These are phyloP conservation scores for Ophioderma brevispina DNA, from an alignment of 35 echinoderm and acorn worm species.

Conservation along the genomic window DNA sequence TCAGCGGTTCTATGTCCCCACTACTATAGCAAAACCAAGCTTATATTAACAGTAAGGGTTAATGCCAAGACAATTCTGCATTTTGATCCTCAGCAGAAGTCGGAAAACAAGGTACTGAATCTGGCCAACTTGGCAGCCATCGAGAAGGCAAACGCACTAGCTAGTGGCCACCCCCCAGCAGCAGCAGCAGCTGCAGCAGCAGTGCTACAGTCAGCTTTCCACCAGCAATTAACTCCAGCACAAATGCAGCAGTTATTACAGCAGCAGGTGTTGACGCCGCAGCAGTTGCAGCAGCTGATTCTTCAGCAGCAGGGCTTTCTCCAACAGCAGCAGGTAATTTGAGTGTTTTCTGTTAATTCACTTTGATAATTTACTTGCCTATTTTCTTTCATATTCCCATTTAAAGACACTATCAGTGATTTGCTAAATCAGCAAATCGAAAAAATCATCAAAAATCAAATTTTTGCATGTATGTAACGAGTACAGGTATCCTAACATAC, in stretches of 20 bases:
- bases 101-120: constrained; percentile 9
- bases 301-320: constrained; percentile 59
- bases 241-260: constrained; percentile 70
- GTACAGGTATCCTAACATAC: too few relatives aligned
- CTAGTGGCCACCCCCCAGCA: background rate
- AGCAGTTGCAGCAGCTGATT: constrained; percentile 60
- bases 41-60: too few relatives aligned
- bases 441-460: background rate
- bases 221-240: constrained; percentile 44
- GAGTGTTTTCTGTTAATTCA: background rate
- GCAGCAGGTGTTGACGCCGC: constrained; percentile 63
- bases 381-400: background rate
- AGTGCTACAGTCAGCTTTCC: constrained; percentile 27
- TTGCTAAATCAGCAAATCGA: too few relatives aligned
- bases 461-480: background rate
- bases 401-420: too few relatives aligned
- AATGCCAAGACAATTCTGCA: too few relatives aligned
- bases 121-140: background rate
- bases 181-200: constrained; percentile 14
- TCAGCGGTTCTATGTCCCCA: too few relatives aligned
- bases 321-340: constrained; percentile 65
- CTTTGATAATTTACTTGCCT: background rate
- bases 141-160: background rate
- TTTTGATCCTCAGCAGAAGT: background rate
- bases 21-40: too few relatives aligned